Base-by-base conservation (phyloP, 2,888 invertebrate genomes). In the Galeruca laticollis region DNA sequence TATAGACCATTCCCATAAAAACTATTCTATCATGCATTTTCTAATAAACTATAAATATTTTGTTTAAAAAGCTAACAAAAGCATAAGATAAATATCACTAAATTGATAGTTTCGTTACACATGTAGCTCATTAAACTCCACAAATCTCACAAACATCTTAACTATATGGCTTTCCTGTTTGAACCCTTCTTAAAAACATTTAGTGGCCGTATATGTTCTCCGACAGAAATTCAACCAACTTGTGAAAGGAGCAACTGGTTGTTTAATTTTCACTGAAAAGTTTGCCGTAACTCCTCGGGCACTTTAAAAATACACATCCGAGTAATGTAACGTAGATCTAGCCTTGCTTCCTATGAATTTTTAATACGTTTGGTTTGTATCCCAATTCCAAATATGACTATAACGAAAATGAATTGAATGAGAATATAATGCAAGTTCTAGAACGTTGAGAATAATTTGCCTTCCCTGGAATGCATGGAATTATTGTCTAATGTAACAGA, bases 201-300 rank as follows among this genome's bases (percentile, higher is more conserved):
- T 6, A 6, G 13, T 35, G 20, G n/a, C 20, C 51, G 49, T 20
- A 18, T 35, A 33, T 37, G 35, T 35, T 13, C 20, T 43, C 31
- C 18, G 35, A 49, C 26, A 47, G 49, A 60, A 49, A 60, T 5
- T 59, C 21, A 21, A 18, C 3, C 56, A 35, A 15, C 15, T 61
- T 20, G 31, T 47, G 51, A 51, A 47, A 61, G 35, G 35, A 61
- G 61, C 61, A 61, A 61, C 61, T 51, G 61, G 61, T 61, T 61
- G 61, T 61, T 61, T 35, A 61, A 61, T 51, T 61, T 61, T 61
- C 61, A 13, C 51, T 51, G 61, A 51, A 61, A 61, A 51, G 49
- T 51, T 61, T 37, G 15, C 61, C 49, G 61, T 61, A 18, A 51
- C 49, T 49, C 35, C 61, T 51, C 51, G 51, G 61, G 51, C 51